Percentiles rank a stretch among this genome's conserved stretches.
These are phyloP conservation scores for Parapsyche elsis DNA, from an alignment of 1,140 invertebrate genomes.

Conservation along the genomic window DNA sequence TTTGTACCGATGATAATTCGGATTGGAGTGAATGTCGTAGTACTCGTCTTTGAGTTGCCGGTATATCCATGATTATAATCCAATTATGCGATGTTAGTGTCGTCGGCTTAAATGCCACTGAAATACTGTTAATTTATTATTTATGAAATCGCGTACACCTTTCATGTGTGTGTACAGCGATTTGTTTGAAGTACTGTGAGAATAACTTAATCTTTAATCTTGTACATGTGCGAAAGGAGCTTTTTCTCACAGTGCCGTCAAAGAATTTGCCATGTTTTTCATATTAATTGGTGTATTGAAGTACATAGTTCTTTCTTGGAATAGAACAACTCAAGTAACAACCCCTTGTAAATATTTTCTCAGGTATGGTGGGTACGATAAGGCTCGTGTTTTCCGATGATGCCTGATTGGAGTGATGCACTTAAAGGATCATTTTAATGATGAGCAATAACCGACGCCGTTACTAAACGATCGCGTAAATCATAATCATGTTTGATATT, in stretches of 20 bases:
- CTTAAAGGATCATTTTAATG: constrained; percentile 33
- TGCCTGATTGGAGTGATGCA: constrained; percentile 15
- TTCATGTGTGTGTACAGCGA: no score
- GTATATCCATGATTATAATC: neutral
- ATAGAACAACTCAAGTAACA: neutral
- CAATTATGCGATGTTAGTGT: neutral
- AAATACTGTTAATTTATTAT: no score
- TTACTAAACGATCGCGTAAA: constrained; percentile 33
- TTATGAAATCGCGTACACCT: no score
- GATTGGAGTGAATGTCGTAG: neutral
- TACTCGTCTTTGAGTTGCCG: neutral
- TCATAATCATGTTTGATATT: constrained; percentile 30
- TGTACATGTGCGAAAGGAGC: no score
- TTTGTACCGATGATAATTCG: neutral
- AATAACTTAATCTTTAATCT: no score
- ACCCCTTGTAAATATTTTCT: neutral
- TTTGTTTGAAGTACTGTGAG: no score
- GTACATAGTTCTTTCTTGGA: no score
- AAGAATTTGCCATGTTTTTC: no score
- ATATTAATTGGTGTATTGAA: no score
- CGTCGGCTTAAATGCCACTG: no score
- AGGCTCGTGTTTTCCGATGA: constrained; percentile 4
- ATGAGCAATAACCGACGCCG: constrained; percentile 27
- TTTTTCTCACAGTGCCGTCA: no score
- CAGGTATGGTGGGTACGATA: neutral